Base-by-base conservation (phyloP, 1,140 invertebrate genomes). In the Listronotus oregonensis region DNA sequence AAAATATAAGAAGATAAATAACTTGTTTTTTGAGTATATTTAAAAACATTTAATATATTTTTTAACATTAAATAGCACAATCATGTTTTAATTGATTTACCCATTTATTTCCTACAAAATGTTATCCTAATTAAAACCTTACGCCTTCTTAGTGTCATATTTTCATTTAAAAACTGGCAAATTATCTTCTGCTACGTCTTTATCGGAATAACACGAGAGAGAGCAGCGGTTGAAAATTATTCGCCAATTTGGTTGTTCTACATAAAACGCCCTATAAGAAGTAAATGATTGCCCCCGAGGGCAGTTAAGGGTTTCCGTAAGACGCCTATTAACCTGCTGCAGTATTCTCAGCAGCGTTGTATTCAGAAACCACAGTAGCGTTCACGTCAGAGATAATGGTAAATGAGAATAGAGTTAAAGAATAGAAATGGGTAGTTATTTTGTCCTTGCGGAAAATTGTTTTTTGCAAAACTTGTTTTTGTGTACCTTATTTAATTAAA, bases 191-290 rank as follows among this genome's bases (percentile, higher is more conserved):
- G 34, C 50, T 51, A 61, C 46, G 58, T 61, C 58, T 61, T 61
- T 61, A 61, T 61, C 47, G 21, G 58, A 51, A 61, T 61, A 61
- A 61, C 58, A 61, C 58, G 40, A 37, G 50, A 18, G 46, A 61
- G 46, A 46, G 58, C 17, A 61, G 47, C 58, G 58, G 46, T 50
- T 15, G 5, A 49, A 63, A 63, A 63, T 63, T 63, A 63, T 63
- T 63, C 60, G 49, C 60, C 60, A 63, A 63, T 63, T 63, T 63
- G 60, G 50, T 54, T 44, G 60, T 63, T 63, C 60, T 63, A 63
- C 60, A 63, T 63, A 63, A 63, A 63, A 46, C 51, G 60, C 39
- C 50, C 39, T 46, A 55, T 63, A 63, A 63, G 60, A 63, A 63
- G 32, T 63, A 63, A 63, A 54, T 63, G 60, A 63, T 63, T 54